Conservation (phyloP, 1,140 invertebrate genomes). For the Drosophila auraria region DNA sequence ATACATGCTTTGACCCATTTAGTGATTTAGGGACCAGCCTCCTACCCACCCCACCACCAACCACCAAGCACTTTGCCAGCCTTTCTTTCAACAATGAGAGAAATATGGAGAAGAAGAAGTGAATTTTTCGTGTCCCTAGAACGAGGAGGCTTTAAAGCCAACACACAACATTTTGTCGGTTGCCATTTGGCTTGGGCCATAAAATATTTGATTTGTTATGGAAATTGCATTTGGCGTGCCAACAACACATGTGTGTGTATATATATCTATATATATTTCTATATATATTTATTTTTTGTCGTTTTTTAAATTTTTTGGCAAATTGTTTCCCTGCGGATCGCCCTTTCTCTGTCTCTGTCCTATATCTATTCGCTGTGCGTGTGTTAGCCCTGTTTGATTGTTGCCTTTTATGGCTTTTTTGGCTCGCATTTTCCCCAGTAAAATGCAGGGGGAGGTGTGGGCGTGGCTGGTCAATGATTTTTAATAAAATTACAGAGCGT, state of each 20-base stretch:
- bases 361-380: slow-evolving; percentile 7
- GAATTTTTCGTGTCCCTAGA: not conserved
- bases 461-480: slow-evolving; percentile 46
- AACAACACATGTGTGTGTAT: slow-evolving; percentile 8
- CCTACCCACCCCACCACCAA: too few species aligned
- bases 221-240: slow-evolving; percentile 70
- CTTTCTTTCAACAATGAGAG: slow-evolving; percentile 23
- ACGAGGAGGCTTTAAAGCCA: slow-evolving; percentile 23
- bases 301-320: slow-evolving; percentile 35
- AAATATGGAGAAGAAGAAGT: not conserved
- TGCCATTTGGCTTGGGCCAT: slow-evolving; percentile 64
- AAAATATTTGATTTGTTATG: slow-evolving; percentile 81
- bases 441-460: slow-evolving; percentile 27
- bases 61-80: slow-evolving; percentile 7
- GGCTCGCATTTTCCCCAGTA: slow-evolving; percentile 10
- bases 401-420: slow-evolving; percentile 44
- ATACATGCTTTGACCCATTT: slow-evolving; percentile 26
- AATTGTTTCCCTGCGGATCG: slow-evolving; percentile 52
- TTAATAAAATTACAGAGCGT: slow-evolving; percentile 71
- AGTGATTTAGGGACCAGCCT: slow-evolving; percentile 26
- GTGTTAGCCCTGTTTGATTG: slow-evolving; percentile 28
- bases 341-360: slow-evolving; percentile 10
- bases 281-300: slow-evolving; percentile 7
- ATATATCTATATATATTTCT: not conserved
- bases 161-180: slow-evolving; percentile 29